These are phyloP conservation scores for Cryptoprocta ferox DNA, from an alignment of 2,797 vertebrate genomes.

Conservation along the genomic window DNA sequence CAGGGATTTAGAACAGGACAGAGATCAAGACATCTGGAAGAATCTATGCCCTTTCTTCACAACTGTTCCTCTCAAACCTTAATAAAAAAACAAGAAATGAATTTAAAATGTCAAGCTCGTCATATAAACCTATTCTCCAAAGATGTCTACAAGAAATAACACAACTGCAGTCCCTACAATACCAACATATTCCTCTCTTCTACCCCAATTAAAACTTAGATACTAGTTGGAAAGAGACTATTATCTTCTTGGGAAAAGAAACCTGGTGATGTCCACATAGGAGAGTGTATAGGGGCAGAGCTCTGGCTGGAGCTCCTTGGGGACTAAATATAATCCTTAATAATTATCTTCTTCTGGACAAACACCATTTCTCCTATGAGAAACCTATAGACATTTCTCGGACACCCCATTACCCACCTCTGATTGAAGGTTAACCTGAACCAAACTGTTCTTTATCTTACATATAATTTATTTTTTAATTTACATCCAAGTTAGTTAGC, in stretches of 20 bases:
- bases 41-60: neutral
- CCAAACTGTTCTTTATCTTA: neutral
- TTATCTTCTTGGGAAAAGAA: neutral
- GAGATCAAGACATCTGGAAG: neutral
- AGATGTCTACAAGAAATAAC: conserved; percentile 4
- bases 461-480: too few species aligned
- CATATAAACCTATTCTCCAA: neutral
- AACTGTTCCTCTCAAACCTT: conserved; percentile 5
- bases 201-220: neutral
- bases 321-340: neutral
- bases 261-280: neutral
- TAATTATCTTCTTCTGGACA: conserved; percentile 20
- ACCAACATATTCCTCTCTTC: neutral
- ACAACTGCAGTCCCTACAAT: neutral
- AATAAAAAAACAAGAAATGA: conserved; percentile 22
- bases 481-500: too few species aligned
- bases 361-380: conserved; percentile 11
- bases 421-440: neutral
- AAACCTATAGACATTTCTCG: neutral
- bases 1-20: neutral
- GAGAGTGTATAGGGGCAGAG: neutral
- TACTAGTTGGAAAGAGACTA: neutral
- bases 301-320: neutral
- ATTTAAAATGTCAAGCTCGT: neutral
- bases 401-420: neutral